A percentile compares a stretch with the other conserved stretches of the same genome.
phyloP scores from a whole-genome alignment of 1,140 invertebrate species.

The Drosophila kikkawai region DNA sequence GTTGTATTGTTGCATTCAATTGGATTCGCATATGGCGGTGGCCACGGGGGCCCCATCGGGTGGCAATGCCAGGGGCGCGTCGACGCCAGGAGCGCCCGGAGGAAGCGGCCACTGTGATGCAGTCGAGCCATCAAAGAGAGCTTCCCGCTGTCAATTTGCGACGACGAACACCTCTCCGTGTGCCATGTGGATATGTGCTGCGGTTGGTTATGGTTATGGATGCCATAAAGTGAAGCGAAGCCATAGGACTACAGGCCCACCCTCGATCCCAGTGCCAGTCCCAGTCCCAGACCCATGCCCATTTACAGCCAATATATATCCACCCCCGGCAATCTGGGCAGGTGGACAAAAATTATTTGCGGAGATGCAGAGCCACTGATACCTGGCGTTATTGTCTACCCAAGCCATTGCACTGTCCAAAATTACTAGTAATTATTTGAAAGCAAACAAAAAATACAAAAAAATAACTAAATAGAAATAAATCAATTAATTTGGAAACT shows the following conservation, averaged over 20 bases:
- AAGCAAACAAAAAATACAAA: too few species aligned
- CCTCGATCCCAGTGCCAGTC: not conserved
- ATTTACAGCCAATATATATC: not conserved
- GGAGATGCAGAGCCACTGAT: constrained; percentile 40
- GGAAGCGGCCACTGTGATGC: constrained; percentile 15
- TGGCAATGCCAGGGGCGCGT: constrained; percentile 1
- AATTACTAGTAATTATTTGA: not conserved
- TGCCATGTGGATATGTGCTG: constrained; percentile 14
- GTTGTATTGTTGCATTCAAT: constrained; percentile 70
- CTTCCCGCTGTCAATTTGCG: constrained; percentile 42
- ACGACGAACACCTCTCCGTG: constrained; percentile 30
- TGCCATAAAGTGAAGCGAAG: constrained; percentile 48
- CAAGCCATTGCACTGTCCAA: constrained; percentile 14
- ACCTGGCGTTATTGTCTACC: constrained; percentile 10
- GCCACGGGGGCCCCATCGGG: not conserved
- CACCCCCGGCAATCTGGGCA: constrained; percentile 26
- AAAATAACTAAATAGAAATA: too few species aligned
- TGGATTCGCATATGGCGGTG: constrained; percentile 58
- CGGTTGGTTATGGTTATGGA: constrained; percentile 47
- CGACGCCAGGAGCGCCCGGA: constrained; percentile 4
- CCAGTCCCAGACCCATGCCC: not conserved
- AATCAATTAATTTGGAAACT: too few species aligned
- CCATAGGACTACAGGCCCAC: constrained; percentile 26
- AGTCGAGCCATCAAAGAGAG: constrained; percentile 33
- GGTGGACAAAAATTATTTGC: constrained; percentile 36